Base-by-base conservation (phyloP, 2,797 vertebrate species). In the Myotis pilosus region DNA sequence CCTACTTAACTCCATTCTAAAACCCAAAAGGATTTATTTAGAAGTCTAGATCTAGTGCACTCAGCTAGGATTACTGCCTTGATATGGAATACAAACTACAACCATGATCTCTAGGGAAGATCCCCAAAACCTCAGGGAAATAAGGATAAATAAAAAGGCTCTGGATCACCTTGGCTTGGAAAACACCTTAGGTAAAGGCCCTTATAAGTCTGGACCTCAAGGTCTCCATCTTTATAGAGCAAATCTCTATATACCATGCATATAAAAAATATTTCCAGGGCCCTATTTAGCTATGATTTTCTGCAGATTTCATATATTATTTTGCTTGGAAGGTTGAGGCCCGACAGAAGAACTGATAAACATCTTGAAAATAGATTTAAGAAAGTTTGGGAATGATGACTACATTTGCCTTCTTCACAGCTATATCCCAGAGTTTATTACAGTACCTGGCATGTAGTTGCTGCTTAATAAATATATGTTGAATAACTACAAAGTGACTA, bases 401-500 rank as follows among this genome's bases (percentile, higher is more conserved):
- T 7, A 88, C 68, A 19, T 22, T 57, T 92, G 19, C 51, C 12
- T n/a, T 90, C 15, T 60, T 87, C 41, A 83, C 23, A 68, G 64
- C 33, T 68, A 0, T 74, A 79, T 60, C 36, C 71, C 53, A 86
- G 66, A 94, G 44, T 38, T 83, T 91, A 91, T 62, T 11, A 72
- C 3, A 76, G 11, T 66, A 79, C 41, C n/a, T 60, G 20, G 19
- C 19, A 89, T 60, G 60, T 36, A 85, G 22, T 22, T 92, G 17
- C 33, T 85, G 19, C 30, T 85, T 12, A 85, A 71, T 79, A 86
- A 57, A 81, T 95, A 75, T 75, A 91, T 80, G 41, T 76, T 84
- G 36, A 80, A 79, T 85, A 92, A 89, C 55, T 78, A 16, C 25
- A 82, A 80, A 93, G 75, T 68, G 25, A 93, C 53, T 87, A 95